Conservation (phyloP, 2,797 vertebrate species). For the Limnodromus scolopaceus region DNA sequence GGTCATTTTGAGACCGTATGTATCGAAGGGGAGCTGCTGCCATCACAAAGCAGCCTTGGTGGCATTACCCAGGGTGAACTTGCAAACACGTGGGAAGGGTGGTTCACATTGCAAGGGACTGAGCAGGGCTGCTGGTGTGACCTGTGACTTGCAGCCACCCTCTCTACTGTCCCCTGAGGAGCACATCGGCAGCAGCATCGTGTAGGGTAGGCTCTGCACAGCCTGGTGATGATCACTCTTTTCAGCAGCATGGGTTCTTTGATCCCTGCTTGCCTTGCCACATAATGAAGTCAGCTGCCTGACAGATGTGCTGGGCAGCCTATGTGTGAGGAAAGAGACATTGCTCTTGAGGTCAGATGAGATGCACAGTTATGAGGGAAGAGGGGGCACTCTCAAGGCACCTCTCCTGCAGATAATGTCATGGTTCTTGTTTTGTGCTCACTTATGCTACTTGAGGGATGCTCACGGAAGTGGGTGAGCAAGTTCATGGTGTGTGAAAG, state of each 20-base stretch:
- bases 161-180: fast-evolving
- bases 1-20: fast-evolving
- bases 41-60: fast-evolving
- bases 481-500: not conserved
- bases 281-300: slow-evolving; percentile 10
- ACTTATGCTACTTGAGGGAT: not conserved
- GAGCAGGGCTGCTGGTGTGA: not conserved
- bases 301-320: slow-evolving; percentile 27
- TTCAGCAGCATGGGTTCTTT: not conserved
- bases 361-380: not conserved
- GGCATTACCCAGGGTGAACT: not conserved
- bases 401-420: slow-evolving; percentile 19
- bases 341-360: slow-evolving; percentile 5
- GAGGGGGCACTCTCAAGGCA: slow-evolving; percentile 34
- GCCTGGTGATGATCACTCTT: not conserved
- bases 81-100: fast-evolving
- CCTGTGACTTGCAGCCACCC: not conserved
- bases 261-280: slow-evolving; percentile 12
- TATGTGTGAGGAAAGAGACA: slow-evolving; percentile 19
- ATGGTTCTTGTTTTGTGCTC: slow-evolving; percentile 43
- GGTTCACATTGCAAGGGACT: not conserved
- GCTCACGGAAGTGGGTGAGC: slow-evolving; percentile 10
- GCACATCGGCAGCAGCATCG: fast-evolving
- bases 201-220: not conserved
- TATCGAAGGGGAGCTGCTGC: not conserved